Conservation (phyloP, 2,797 vertebrate genomes). For the Buphagus erythrorhynchus region DNA sequence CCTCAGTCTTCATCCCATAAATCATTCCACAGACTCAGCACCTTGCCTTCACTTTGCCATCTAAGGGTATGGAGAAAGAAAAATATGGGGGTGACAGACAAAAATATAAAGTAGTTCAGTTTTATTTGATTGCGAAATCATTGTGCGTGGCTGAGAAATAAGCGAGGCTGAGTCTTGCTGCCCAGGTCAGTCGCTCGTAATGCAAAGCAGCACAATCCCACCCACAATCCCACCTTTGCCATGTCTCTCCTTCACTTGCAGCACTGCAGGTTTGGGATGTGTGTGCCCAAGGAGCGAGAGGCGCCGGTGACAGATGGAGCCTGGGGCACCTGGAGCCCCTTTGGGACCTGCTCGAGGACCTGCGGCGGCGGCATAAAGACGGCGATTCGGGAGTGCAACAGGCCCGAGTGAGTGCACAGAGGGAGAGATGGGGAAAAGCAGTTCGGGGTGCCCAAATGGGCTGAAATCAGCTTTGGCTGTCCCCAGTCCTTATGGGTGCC, state of each 20-base stretch:
- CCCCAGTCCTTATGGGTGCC: accelerated
- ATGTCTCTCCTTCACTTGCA: conserved; percentile 60
- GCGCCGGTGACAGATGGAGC: conserved; percentile 84
- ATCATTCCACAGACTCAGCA: neutral
- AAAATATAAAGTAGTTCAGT: neutral
- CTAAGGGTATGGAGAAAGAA: neutral
- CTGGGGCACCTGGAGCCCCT: conserved; percentile 97
- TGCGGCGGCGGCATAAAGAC: conserved; percentile 96
- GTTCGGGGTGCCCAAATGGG: too few relatives aligned
- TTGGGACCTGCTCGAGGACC: conserved; percentile 93
- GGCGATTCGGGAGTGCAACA: conserved; percentile 92
- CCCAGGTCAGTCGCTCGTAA: accelerated
- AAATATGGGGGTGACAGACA: neutral
- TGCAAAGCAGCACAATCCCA: neutral
- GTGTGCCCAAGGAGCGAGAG: conserved; percentile 90
- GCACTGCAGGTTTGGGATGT: conserved; percentile 95
- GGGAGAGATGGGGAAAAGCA: neutral
- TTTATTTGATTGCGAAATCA: neutral
- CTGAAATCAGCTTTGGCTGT: neutral
- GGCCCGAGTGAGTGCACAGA: conserved; percentile 87
- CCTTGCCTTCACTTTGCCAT: neutral
- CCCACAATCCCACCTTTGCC: neutral
- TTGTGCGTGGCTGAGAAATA: neutral
- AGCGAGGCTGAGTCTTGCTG: accelerated
- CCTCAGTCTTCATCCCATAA: neutral